Evolutionary conservation across 2,888 invertebrate genomes (phyloP).

Genomic region (Noctua comes): DNA sequence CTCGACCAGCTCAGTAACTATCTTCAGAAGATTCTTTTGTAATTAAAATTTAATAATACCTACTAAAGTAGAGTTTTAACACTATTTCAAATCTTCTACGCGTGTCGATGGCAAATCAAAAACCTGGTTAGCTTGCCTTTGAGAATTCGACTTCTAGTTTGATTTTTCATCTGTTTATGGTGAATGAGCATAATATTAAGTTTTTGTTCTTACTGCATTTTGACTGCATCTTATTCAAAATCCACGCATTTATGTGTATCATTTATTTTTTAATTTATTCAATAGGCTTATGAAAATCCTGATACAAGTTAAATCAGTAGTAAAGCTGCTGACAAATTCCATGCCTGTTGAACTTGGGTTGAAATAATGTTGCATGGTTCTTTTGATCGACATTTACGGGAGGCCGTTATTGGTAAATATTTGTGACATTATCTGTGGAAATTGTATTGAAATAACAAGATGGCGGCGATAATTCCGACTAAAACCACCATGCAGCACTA

Average conservation of each 20-base stretch:
- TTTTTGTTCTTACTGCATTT: conserved; percentile 9
- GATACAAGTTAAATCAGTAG: background rate
- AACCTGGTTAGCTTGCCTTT: background rate
- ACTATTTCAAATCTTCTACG: background rate
- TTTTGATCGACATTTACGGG: background rate
- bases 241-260: background rate
- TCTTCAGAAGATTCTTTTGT: background rate
- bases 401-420: background rate
- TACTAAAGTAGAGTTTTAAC: background rate
- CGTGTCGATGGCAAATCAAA: background rate
- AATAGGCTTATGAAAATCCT: background rate
- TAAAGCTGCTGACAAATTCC: background rate
- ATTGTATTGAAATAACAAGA: background rate
- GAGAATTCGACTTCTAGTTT: background rate
- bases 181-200: conserved; percentile 20
- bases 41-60: background rate
- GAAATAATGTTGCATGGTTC: background rate
- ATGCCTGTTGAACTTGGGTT: background rate
- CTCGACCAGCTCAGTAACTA: too few species aligned
- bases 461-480: background rate
- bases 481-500: background rate
- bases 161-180: conserved; percentile 3
- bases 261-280: background rate
- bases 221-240: conserved; percentile 12
- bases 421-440: background rate